A percentile compares a stretch with the other conserved stretches of the same genome.
These are phyloP conservation scores for Teleiodes luculella DNA, from an alignment of 2,888 invertebrate genomes.

Conservation along the genomic window DNA sequence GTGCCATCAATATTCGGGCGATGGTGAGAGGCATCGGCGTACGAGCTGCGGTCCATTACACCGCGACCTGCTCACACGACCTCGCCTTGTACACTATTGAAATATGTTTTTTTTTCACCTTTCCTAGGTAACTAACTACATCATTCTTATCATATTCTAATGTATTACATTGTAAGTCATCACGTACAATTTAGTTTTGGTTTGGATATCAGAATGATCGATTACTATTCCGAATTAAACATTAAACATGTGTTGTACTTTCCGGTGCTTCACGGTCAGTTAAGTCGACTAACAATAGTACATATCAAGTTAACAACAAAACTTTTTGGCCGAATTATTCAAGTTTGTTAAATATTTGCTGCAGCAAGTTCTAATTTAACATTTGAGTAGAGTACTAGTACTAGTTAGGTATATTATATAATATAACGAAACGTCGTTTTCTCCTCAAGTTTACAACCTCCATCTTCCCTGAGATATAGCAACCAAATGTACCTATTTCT, in stretches of 20 bases:
- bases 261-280: constrained; percentile 28
- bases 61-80: constrained; percentile 30
- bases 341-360: neutral
- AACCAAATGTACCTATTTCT: neutral
- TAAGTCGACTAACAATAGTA: constrained; percentile 18
- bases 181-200: neutral
- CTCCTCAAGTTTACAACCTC: neutral
- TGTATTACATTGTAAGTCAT: no score
- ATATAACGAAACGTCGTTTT: no score
- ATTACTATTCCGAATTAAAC: constrained; percentile 23
- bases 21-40: constrained; percentile 25
- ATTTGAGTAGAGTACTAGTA: no score
- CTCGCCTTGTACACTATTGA: constrained; percentile 12
- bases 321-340: neutral
- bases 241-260: constrained; percentile 25
- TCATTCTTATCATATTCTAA: neutral
- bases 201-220: constrained; percentile 10
- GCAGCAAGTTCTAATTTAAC: no score
- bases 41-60: constrained; percentile 32
- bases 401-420: no score
- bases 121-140: neutral
- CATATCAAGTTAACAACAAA: constrained; percentile 1
- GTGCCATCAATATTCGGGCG: constrained; percentile 42
- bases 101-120: constrained; percentile 7
- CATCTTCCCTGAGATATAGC: neutral